These are phyloP conservation scores for Heliconius hermathena DNA, from an alignment of 1,140 invertebrate species.

Conservation along the genomic window DNA sequence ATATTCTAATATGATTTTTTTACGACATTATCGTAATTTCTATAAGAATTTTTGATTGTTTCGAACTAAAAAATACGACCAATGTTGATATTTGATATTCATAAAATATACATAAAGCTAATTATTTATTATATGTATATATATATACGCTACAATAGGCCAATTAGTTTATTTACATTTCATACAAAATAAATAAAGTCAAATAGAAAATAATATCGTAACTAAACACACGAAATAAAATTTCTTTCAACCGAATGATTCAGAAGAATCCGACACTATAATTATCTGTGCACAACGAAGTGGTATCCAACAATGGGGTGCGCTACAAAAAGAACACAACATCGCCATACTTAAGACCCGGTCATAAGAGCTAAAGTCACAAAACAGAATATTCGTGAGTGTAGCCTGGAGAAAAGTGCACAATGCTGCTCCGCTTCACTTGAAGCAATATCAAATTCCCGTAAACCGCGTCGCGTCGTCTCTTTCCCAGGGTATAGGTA, in stretches of 20 bases:
- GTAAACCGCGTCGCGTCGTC: conserved; percentile 26
- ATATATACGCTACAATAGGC: background rate
- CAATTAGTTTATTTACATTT: background rate
- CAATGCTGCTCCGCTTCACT: conserved; percentile 38
- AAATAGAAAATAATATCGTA: background rate
- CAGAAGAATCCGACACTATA: conserved; percentile 31
- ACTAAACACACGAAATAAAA: background rate
- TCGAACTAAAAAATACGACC: no score
- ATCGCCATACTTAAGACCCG: conserved; percentile 14
- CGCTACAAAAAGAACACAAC: conserved; percentile 8
- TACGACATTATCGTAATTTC: no score
- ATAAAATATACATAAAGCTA: no score
- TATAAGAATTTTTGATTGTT: no score
- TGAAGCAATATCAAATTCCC: conserved; percentile 40
- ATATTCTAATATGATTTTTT: no score
- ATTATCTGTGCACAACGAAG: conserved; percentile 33
- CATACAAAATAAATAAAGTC: background rate
- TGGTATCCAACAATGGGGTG: conserved; percentile 27
- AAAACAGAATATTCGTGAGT: conserved; percentile 18
- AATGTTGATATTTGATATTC: no score
- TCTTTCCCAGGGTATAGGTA: conserved; percentile 22
- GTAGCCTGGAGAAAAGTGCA: conserved; percentile 32
- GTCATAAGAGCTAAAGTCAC: conserved; percentile 25
- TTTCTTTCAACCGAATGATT: conserved; percentile 24
- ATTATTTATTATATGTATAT: background rate